These are phyloP conservation scores for Falco biarmicus DNA, from an alignment of 2,797 vertebrate species.

Conservation along the genomic window DNA sequence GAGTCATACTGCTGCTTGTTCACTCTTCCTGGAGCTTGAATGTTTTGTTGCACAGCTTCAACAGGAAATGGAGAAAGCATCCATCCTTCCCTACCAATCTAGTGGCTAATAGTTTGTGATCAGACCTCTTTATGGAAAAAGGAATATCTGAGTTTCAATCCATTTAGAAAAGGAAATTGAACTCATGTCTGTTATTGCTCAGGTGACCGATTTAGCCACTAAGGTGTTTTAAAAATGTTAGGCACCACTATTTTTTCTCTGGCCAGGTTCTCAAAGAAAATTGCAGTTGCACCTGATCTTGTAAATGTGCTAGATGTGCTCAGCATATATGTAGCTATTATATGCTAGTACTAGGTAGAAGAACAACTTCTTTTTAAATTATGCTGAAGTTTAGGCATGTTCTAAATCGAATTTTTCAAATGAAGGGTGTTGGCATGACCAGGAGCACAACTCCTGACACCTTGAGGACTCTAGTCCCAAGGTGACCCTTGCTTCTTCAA, in stretches of 20 bases:
- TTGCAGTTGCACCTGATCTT: neutral
- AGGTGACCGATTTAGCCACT: neutral
- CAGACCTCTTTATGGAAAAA: neutral
- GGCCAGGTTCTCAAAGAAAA: neutral
- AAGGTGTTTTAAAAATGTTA: neutral
- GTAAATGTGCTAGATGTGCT: neutral
- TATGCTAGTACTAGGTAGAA: neutral
- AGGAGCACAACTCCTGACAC: neutral
- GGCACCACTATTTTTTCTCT: neutral
- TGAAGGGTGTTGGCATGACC: neutral
- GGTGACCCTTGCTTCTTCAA: neutral
- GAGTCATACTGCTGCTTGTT: neutral
- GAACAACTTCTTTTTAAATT: neutral
- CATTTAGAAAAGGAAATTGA: conserved; percentile 18
- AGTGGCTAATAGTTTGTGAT: neutral
- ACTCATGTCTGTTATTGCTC: neutral
- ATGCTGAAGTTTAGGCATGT: neutral
- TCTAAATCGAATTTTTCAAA: neutral
- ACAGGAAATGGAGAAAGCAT: neutral
- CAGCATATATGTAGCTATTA: neutral
- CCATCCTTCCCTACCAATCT: neutral
- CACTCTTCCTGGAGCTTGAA: neutral
- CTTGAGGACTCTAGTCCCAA: neutral
- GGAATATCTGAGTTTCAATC: neutral
- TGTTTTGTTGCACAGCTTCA: neutral